Base-by-base conservation (phyloP, 2,797 vertebrate genomes). In the Spondyliosoma cantharus region DNA sequence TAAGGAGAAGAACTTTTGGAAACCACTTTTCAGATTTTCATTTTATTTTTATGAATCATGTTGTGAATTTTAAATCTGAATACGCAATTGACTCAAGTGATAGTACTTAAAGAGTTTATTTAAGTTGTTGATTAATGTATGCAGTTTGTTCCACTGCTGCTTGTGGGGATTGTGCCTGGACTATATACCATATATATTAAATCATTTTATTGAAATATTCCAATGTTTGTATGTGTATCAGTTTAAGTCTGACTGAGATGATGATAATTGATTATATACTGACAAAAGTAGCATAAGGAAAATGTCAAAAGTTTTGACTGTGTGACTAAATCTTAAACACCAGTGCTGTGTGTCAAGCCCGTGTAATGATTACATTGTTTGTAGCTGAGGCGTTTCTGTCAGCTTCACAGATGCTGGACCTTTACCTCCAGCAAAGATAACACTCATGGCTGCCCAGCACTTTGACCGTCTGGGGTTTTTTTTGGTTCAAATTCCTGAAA, bases 371-470 rank as follows among this genome's bases (percentile, higher is more conserved):
- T 25, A 63, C 43, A 24, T 1, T 15, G n/a, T 46, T 29, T 45
- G 9, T n/a, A 50, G 29, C 32, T 49, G 57, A 5, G 5, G 27
- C 2, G 20, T 32, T 37, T 69, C 17, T 42, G 3, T 15, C 56
- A 29, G 22, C 52, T 19, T 4, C 3, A 37, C 22, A 20, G n/a
- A 27, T 13, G 3, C 19, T 66, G 74, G 56, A 78, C 43, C 27
- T 71, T 70, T 49, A 24, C 57, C 59, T 76, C 24, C 67, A 20
- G 45, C 6, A 46, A 19, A 16, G 60, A 49, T 32, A 50, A 76
- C 54, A 77, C 58, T 24, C 67, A 22, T 64, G 60, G n/a, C 65
- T 76, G 43, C n/a, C 12, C 64, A 49, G 75, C 49, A 71, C 78
- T 84, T 76, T 80, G 53, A 58, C 48, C 60, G 43, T 17, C 8